phyloP scores from a whole-genome alignment of 2,888 invertebrate species.

The Gastracanthus pulcherrimus region DNA sequence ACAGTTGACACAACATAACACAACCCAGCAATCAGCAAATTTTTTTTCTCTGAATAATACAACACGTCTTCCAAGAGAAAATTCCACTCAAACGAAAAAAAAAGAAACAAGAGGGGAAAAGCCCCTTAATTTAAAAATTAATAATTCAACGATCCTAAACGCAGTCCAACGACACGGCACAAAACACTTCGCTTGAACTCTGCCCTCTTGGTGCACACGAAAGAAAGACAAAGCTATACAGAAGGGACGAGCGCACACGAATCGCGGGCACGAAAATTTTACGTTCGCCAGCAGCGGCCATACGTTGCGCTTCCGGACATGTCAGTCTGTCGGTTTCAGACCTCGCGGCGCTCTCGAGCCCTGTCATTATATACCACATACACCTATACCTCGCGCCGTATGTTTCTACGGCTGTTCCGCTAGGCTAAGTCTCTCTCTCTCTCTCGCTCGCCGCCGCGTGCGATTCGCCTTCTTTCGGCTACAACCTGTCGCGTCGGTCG shows the following conservation, averaged over 20 bases:
- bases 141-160: not conserved
- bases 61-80: not conserved
- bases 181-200: not conserved
- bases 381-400: conserved; percentile 70
- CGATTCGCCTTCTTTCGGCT: not conserved
- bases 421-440: conserved; percentile 59
- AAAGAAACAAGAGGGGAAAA: too few species aligned
- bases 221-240: not conserved
- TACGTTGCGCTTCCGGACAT: conserved; percentile 1
- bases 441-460: not conserved
- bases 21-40: not conserved
- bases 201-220: not conserved
- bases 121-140: not conserved
- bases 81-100: not conserved
- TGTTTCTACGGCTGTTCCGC: conserved; percentile 73
- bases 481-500: conserved; percentile 52
- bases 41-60: conserved; percentile 1
- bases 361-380: conserved; percentile 71
- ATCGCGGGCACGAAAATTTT: conserved; percentile 44
- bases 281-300: not conserved
- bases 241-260: not conserved
- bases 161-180: too few species aligned
- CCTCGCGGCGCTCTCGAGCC: conserved; percentile 61
- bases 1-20: not conserved
- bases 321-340: conserved; percentile 48